Percentiles rank a stretch among this genome's conserved stretches.
These are phyloP conservation scores for Etheostoma nigrum DNA, from an alignment of 2,797 vertebrate species.

Conservation along the genomic window DNA sequence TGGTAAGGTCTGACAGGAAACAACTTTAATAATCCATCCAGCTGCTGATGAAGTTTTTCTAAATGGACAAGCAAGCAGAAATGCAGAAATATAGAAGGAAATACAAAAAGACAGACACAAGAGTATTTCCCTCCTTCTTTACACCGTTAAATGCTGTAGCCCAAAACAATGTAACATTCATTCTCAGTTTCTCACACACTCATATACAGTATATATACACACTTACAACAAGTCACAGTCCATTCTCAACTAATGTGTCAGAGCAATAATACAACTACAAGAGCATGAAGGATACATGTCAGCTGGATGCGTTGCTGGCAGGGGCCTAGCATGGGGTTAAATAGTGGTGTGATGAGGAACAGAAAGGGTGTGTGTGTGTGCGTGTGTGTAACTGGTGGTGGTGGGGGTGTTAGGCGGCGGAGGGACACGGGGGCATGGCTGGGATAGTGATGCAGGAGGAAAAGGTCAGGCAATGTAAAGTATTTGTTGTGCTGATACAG, in stretches of 20 bases:
- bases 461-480: conserved; percentile 88
- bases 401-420: conserved; percentile 37
- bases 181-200: conserved; percentile 25
- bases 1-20: background rate
- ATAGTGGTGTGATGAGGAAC: conserved; percentile 71
- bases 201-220: background rate
- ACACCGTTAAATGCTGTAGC: background rate
- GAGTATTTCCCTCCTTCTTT: background rate
- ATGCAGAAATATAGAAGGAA: background rate
- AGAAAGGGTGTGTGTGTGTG: conserved; percentile 23
- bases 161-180: background rate
- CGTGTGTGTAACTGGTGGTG: background rate
- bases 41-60: background rate
- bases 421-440: conserved; percentile 65
- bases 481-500: conserved; percentile 91
- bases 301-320: conserved; percentile 69
- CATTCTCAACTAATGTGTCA: conserved; percentile 74
- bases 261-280: conserved; percentile 74
- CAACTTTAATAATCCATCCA: background rate
- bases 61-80: background rate
- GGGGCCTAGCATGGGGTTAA: conserved; percentile 67
- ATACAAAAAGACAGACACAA: background rate
- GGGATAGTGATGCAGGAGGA: conserved; percentile 83
- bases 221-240: conserved; percentile 52
- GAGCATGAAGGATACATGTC: conserved; percentile 74